Evolutionary conservation across 2,888 invertebrate genomes (phyloP), one percentile per base, ranked within the genome.

Genomic region (Hirtodrosophila histrioides): DNA sequence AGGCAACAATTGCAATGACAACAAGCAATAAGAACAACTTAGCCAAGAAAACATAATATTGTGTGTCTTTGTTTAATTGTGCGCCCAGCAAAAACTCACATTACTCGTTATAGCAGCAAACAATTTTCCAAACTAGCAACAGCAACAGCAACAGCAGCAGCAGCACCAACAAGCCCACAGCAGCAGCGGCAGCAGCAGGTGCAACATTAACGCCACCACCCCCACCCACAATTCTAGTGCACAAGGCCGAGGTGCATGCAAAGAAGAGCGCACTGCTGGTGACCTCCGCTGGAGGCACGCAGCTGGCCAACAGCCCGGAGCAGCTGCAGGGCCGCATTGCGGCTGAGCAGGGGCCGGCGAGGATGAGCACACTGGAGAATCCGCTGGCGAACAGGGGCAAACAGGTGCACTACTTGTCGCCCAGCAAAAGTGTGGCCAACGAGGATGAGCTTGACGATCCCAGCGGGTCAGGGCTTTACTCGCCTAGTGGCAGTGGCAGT

Each of bases 101-200:
- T 90, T 90, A 88, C 86, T 87, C 83, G 71, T 90, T 90, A 88
- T 90, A 90, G 90, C 89, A 85, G 87, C 88, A 90, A 89, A 79
- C 85, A 75, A 87, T 80, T 83, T 85, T 86, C 74, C 86, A 89
- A 86, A 88, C 75, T 89, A 84, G 83, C 88, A 81, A 54, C 90
- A 81, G 56, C 76, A 76, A 63, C 69, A 56, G 37, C 72, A 50
- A 27, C 75, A 55, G 23, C 57, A 60, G 7, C 61, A 60, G 51
- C 72, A 75, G 63, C 65, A 56, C 45, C 72, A 72, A 67, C 77
- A 83, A 75, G 56, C 61, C 35, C 62, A 53, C 75, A 43, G 31
- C 58, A 54, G 27, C 45, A 46, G 44, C 49, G 54, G 46, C 69
- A 39, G 27, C 60, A n/a, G 9, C 49, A 9, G 27, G 36, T 24